Conservation (phyloP, 2,113 vertebrate species). For the Bettongia penicillata region DNA sequence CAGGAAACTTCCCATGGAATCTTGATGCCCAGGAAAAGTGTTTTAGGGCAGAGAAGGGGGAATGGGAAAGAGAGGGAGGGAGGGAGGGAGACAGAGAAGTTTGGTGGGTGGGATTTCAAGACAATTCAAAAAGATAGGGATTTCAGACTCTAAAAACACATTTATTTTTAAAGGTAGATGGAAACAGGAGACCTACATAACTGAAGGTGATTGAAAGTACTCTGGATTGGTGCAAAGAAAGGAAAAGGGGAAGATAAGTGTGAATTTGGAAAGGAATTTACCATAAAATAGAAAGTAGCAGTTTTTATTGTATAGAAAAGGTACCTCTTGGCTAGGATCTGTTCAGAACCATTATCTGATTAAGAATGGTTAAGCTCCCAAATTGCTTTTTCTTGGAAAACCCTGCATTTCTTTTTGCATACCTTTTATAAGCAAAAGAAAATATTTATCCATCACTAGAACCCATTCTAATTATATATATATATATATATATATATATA, state of each 20-base stretch:
- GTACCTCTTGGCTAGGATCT: constrained; percentile 15
- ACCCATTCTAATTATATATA: neutral
- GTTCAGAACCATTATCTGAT: constrained; percentile 31
- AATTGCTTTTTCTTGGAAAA: constrained; percentile 29
- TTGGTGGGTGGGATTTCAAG: constrained; percentile 40
- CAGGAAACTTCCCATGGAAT: neutral
- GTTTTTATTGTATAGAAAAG: constrained; percentile 65
- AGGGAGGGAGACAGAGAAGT: constrained; percentile 58
- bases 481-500: no score
- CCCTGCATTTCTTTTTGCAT: constrained; percentile 40
- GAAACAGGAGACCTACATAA: constrained; percentile 40
- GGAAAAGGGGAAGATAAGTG: neutral
- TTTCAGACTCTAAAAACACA: constrained; percentile 37
- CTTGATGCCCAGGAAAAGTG: neutral
- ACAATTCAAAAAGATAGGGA: constrained; percentile 33
- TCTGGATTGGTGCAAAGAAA: constrained; percentile 26
- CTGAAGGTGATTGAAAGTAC: neutral
- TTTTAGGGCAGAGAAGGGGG: constrained; percentile 10
- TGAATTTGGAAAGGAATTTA: constrained; percentile 48
- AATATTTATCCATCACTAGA: constrained; percentile 13
- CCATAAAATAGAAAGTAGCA: constrained; percentile 56
- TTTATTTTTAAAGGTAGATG: constrained; percentile 32
- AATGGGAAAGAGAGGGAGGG: constrained; percentile 47
- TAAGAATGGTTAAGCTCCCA: constrained; percentile 59
- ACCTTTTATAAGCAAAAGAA: constrained; percentile 45